Base-by-base conservation (phyloP, 2,113 vertebrate genomes). In the Gasterosteus aculeatus region DNA sequence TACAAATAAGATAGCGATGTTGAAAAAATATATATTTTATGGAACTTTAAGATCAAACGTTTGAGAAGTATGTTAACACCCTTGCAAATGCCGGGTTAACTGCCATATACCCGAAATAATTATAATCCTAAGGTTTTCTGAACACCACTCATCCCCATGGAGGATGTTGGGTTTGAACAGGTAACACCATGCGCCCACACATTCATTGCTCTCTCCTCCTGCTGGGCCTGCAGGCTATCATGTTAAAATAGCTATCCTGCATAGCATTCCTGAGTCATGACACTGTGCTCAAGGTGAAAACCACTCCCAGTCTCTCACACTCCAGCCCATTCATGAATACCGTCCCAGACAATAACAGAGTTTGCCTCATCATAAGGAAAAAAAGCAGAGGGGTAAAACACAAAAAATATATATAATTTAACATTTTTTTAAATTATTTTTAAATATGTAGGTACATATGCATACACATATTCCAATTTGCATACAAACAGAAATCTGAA, bases 221-320 rank as follows among this genome's bases (percentile, higher is more conserved):
- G 26, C 53, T 69, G 6, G 35, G 64, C 75, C 81, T 74, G n/a
- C 3, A 67, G 79, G 87, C 79, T 69, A 71, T 66, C 63, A 33
- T 41, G 73, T 75, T 80, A 75, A 87, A 88, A 88, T 83, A 85
- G 59, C 76, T 51, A 72, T 80, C 86, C 82, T 77, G n/a, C 65
- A 82, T 72, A 19, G 67, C 87, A 93, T 90, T 89, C 81, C 80
- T 78, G 1, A 69, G 63, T 46, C 69, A 59, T 87, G 78, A 87
- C 79, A 66, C 64, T 35, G 41, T n/a, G 57, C 72, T 86, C 2
- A 79, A 87, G 73, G 80, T 86, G 81, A 83, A 72, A 73, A 71
- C 59, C 82, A 69, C 80, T 78, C 85, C 81, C 78, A 81, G 66
- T 75, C 60, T 78, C 57, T 57, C 61, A 82, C 61, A 80, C 87